phyloP scores from a whole-genome alignment of 2,113 vertebrate species.

The Melanocharis versteri region DNA sequence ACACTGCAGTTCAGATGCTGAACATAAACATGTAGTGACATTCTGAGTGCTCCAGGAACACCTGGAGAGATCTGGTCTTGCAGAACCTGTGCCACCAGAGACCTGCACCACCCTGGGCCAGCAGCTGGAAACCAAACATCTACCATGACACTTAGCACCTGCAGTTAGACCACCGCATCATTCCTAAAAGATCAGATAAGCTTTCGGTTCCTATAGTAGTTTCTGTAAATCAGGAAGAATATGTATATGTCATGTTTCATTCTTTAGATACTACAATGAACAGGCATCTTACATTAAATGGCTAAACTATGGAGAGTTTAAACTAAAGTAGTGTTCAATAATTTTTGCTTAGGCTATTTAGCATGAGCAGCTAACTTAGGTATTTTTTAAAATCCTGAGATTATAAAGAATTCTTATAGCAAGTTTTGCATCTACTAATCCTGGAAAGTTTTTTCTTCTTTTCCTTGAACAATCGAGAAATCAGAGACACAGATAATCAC shows the following conservation, averaged over 20 bases:
- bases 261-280: neutral
- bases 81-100: neutral
- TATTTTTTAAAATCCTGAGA: neutral
- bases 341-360: neutral
- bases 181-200: neutral
- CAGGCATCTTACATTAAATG: neutral
- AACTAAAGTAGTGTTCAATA: neutral
- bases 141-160: neutral
- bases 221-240: neutral
- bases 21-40: fast-evolving
- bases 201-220: neutral
- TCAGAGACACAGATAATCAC: neutral
- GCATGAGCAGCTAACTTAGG: neutral
- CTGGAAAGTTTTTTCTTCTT: neutral
- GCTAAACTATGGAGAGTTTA: neutral
- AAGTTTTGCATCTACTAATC: neutral
- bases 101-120: neutral
- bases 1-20: neutral
- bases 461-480: neutral
- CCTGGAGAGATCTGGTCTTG: neutral
- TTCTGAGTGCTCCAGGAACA: neutral
- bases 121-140: neutral
- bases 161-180: neutral
- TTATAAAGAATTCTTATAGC: neutral
- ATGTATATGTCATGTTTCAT: fast-evolving